Base-by-base conservation (phyloP, 2,888 invertebrate genomes). In the Acanthosepion pharaonis region DNA sequence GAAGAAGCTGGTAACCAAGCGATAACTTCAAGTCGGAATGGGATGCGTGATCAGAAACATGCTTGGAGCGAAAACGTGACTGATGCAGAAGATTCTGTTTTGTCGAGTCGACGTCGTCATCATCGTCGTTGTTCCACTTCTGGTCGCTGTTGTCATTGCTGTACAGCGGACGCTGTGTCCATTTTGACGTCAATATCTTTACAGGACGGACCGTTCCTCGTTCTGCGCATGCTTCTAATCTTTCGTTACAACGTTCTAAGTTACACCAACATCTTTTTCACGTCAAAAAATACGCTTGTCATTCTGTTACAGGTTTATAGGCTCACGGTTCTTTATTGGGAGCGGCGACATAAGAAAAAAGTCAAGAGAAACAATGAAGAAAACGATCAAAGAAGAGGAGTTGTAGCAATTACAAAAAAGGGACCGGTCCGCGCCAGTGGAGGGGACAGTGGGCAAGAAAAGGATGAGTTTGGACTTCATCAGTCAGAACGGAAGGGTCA, bases 221-320 rank as follows among this genome's bases (percentile, higher is more conserved):
- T 96, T 18, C 95, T 97, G 49, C 96, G 98, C 3, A 98, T 99
- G 5, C 98, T 99, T 55, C 98, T 99, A 93, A 99, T 99, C 95
- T 98, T 98, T 23, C 98, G 99, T 96, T 99, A 98, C 97, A 98
- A 98, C 95, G 99, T 99, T 59, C 98, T 99, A 96, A 99, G 98
- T 96, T 99, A 99, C 97, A 99, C 99, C 98, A 99, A 99, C 97
- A 98, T 99, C 95, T 99, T 99, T 98, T 99, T 99, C 97, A 99
- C 99, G 0, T 99, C 99, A 97, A 98, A 99, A 97, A 99, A 99
- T 96, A 98, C 98, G 0, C 97, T 99, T 97, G 99, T 99, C 23
- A 99, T 99, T 95, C 97, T 99, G 0, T 98, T 99, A 0, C 99
- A 99, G 97, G 98, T 99, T 95, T 99, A 99, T 97, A 98, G 99